A percentile compares a stretch with the other conserved stretches of the same genome.
These are phyloP conservation scores for Struthidea cinerea DNA, from an alignment of 2,113 vertebrate genomes.

Conservation along the genomic window DNA sequence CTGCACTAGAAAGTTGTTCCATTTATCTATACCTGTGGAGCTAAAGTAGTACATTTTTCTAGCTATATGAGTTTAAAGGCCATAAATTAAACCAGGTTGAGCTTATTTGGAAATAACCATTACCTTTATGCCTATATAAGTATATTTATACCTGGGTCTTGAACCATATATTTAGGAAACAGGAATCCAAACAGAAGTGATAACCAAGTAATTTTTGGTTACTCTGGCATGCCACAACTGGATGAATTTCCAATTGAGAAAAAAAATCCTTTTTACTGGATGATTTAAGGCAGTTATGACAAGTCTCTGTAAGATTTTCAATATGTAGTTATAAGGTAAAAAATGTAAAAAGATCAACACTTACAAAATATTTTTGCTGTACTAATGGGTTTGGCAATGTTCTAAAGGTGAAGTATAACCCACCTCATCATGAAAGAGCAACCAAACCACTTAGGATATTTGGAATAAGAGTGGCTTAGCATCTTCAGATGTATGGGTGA, in stretches of 20 bases:
- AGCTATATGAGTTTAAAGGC: background rate
- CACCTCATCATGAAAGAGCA: background rate
- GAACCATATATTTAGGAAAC: background rate
- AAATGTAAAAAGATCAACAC: background rate
- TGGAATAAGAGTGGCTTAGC: constrained; percentile 45
- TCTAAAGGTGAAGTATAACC: background rate
- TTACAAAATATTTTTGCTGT: background rate
- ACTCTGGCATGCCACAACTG: background rate
- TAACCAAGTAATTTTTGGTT: background rate
- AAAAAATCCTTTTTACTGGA: background rate
- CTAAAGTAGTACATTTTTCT: background rate
- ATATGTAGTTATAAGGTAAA: background rate
- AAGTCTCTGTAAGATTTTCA: background rate
- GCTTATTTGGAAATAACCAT: background rate
- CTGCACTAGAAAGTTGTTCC: background rate
- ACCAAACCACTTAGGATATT: background rate
- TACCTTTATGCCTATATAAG: background rate
- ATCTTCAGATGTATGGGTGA: constrained; percentile 71
- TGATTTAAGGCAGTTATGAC: background rate
- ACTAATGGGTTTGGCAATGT: background rate
- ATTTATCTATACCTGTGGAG: constrained; percentile 10
- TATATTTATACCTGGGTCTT: background rate
- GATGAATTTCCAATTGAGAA: background rate
- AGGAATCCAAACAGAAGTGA: background rate
- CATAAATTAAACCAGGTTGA: constrained; percentile 23